Percentiles rank a stretch among this genome's conserved stretches.
Evolutionary conservation across 2,888 invertebrate species (phyloP).

Genomic region (Andrena bucephala): DNA sequence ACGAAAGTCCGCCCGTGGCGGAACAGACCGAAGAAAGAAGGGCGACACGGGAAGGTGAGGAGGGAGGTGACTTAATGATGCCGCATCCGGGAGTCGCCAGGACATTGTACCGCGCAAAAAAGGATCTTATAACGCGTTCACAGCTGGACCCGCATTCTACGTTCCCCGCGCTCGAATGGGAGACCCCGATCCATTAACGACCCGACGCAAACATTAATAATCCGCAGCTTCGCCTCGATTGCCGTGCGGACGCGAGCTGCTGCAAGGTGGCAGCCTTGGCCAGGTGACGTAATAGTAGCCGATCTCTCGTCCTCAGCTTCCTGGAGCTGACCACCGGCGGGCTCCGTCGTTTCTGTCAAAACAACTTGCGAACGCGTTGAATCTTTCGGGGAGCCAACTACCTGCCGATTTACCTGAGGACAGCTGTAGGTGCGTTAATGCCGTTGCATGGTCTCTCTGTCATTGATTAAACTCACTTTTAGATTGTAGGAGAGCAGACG

Average conservation of each 20-base stretch:
- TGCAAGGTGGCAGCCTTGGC: slow-evolving; percentile 72
- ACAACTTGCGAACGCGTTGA: background rate
- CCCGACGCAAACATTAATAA: slow-evolving; percentile 77
- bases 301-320: slow-evolving; percentile 61
- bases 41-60: slow-evolving; percentile 33
- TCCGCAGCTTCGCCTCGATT: slow-evolving; percentile 70
- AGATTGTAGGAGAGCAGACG: too few species aligned
- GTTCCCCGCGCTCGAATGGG: slow-evolving; percentile 71
- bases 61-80: slow-evolving; percentile 78
- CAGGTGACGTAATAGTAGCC: slow-evolving; percentile 69
- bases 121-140: slow-evolving; percentile 78
- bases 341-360: background rate
- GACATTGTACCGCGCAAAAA: slow-evolving; percentile 78
- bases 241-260: slow-evolving; percentile 65
- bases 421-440: too few species aligned
- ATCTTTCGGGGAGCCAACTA: too few species aligned
- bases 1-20: slow-evolving; percentile 41
- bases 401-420: too few species aligned
- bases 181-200: slow-evolving; percentile 76
- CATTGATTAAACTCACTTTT: too few species aligned
- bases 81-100: slow-evolving; percentile 80
- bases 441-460: too few species aligned
- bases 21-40: slow-evolving; percentile 26
- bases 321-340: slow-evolving; percentile 48
- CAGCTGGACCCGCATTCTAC: slow-evolving; percentile 80